Evolutionary conservation across 2,888 invertebrate genomes (phyloP).

Genomic region (Venusia cambrica): DNA sequence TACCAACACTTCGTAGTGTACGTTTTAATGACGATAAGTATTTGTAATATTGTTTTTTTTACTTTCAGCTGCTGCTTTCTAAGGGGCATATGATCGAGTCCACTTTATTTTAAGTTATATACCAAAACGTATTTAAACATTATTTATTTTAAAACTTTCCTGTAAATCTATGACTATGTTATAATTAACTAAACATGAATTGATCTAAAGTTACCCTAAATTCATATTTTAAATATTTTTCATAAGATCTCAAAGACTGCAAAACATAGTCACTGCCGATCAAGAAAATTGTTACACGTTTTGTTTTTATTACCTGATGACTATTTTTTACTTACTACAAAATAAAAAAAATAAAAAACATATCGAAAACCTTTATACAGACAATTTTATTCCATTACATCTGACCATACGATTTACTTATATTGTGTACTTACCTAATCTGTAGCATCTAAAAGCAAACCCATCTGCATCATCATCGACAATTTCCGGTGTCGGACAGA

Average conservation of each 20-base stretch:
- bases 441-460: no score
- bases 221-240: slow-evolving; percentile 33
- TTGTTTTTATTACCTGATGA: slow-evolving; percentile 64
- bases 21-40: no score
- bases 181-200: slow-evolving; percentile 38
- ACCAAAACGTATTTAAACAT: slow-evolving; percentile 44
- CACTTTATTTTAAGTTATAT: slow-evolving; percentile 51
- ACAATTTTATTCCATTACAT: slow-evolving; percentile 17
- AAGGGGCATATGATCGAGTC: slow-evolving; percentile 60
- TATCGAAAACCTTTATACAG: slow-evolving; percentile 41
- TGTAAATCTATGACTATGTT: slow-evolving; percentile 70
- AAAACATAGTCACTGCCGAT: slow-evolving; percentile 75
- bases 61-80: slow-evolving; percentile 77
- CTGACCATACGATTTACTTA: slow-evolving; percentile 1
- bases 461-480: no score
- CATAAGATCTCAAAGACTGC: slow-evolving; percentile 39
- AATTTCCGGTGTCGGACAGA: no score
- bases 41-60: slow-evolving; percentile 13
- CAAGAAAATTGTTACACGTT: slow-evolving; percentile 62
- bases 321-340: slow-evolving; percentile 73
- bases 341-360: slow-evolving; percentile 65
- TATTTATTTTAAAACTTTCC: slow-evolving; percentile 56
- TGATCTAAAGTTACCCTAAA: slow-evolving; percentile 34
- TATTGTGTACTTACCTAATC: no score
- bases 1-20: slow-evolving; percentile 7